Evolutionary conservation across 2,888 invertebrate species (phyloP).

Genomic region (Polydrusus cervinus): DNA sequence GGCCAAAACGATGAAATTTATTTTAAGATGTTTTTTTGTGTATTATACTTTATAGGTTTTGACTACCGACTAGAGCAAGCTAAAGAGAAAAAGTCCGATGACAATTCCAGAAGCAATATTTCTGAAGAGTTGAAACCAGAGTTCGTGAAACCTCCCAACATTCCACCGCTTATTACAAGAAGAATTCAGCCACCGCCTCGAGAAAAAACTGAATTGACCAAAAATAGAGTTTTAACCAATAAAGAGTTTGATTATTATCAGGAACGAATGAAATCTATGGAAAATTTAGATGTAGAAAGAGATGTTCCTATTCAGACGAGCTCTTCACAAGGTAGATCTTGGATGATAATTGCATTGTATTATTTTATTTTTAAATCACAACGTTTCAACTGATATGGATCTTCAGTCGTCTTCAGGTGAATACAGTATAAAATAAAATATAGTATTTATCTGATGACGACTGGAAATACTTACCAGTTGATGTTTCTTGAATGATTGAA

Average conservation of each 20-base stretch:
- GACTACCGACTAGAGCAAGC: not conserved
- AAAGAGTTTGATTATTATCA: not conserved
- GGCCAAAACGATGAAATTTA: no score
- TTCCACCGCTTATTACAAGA: not conserved
- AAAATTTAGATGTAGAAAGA: not conserved
- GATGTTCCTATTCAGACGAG: not conserved
- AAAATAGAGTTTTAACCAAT: not conserved
- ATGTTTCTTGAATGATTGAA: no score
- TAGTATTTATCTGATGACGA: no score
- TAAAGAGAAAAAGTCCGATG: slow-evolving; percentile 2
- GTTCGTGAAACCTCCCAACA: not conserved
- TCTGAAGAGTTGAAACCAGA: not conserved
- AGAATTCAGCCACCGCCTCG: not conserved
- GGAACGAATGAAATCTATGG: not conserved
- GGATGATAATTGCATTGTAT: not conserved
- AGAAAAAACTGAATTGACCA: slow-evolving; percentile 5
- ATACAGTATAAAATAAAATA: no score
- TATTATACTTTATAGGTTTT: not conserved
- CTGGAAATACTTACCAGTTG: no score
- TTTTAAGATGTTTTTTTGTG: no score
- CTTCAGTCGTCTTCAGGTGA: no score
- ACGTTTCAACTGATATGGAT: no score
- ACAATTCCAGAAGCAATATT: not conserved
- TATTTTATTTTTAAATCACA: no score
- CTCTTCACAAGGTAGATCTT: not conserved